phyloP scores from a whole-genome alignment of 2,888 invertebrate species.

The Acanthosepion pharaonis region DNA sequence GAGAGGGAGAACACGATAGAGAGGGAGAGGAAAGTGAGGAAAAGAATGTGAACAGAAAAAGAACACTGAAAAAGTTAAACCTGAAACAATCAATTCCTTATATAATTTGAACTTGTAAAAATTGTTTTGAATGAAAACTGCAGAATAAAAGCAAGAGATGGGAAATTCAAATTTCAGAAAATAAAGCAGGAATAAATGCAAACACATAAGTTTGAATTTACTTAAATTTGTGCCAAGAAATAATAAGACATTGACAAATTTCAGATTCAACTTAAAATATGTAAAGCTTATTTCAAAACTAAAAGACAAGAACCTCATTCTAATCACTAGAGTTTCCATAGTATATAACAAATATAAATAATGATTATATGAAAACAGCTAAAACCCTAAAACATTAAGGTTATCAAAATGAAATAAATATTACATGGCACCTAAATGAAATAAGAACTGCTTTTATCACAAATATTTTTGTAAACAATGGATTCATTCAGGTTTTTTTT shows the following conservation, averaged over 20 bases:
- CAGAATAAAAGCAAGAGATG: background rate
- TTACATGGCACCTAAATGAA: background rate
- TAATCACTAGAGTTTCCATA: background rate
- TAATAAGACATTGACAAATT: background rate
- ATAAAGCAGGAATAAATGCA: background rate
- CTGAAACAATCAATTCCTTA: no score
- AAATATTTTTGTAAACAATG: background rate
- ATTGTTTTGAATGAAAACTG: background rate
- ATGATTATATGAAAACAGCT: background rate
- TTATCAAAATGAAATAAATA: background rate
- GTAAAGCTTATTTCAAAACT: background rate
- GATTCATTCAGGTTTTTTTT: no score
- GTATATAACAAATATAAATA: background rate
- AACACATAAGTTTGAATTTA: no score
- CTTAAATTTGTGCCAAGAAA: background rate
- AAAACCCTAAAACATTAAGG: background rate
- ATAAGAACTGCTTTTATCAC: background rate
- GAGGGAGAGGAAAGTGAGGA: no score
- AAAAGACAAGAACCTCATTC: background rate
- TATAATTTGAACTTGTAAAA: background rate
- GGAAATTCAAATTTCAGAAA: background rate
- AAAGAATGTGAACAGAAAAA: background rate
- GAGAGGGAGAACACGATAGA: no score
- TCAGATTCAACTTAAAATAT: background rate
- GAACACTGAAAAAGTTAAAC: background rate